phyloP scores from a whole-genome alignment of 2,888 invertebrate species.

The Diarsia mendica region DNA sequence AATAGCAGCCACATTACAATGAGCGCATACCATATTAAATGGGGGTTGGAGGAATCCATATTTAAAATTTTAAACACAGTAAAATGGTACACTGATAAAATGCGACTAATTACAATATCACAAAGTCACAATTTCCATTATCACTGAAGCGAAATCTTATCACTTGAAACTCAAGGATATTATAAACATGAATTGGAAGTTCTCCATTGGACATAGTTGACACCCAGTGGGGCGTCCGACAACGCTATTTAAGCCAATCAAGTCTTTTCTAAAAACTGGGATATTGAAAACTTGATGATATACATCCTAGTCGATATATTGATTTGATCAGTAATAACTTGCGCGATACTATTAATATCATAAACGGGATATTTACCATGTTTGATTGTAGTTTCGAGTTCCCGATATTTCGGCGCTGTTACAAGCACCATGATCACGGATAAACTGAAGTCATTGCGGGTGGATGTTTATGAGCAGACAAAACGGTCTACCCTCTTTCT shows the following conservation, averaged over 20 bases:
- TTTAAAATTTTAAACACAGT: neutral
- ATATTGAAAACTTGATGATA: neutral
- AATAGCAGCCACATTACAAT: neutral
- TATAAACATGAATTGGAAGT: constrained; percentile 1
- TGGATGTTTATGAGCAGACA: too few relatives aligned
- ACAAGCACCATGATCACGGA: too few relatives aligned
- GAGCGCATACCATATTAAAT: neutral
- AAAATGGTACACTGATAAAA: constrained; percentile 16
- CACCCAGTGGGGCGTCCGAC: neutral
- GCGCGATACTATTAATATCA: too few relatives aligned
- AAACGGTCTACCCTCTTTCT: too few relatives aligned
- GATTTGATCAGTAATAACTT: neutral
- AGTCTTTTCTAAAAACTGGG: neutral
- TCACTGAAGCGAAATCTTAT: constrained; percentile 49
- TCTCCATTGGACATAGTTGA: neutral
- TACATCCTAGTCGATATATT: too few relatives aligned
- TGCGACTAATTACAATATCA: constrained; percentile 10
- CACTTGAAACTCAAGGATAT: constrained; percentile 11
- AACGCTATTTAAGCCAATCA: neutral
- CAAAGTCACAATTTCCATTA: constrained; percentile 11
- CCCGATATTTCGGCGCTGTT: too few relatives aligned
- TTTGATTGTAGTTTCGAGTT: too few relatives aligned
- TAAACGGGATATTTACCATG: too few relatives aligned
- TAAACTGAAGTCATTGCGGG: too few relatives aligned
- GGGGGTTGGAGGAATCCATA: neutral